Base-by-base conservation (phyloP, 2,797 vertebrate species). In the Miopithecus talapoin region DNA sequence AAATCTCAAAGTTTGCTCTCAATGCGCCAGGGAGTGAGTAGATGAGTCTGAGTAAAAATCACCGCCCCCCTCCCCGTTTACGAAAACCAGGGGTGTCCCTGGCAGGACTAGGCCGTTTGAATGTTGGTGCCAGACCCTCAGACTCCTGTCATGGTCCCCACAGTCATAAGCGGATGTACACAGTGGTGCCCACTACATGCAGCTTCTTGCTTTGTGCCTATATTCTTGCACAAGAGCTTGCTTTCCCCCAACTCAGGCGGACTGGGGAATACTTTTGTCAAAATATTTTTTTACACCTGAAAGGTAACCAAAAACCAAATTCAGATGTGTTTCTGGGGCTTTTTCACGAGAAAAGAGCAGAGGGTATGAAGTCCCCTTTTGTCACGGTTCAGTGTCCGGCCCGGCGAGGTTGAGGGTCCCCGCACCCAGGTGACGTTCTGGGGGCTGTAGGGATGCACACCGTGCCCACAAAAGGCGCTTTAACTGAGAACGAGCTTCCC, bases 291-390 rank as follows among this genome's bases (percentile, higher is more conserved):
- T 96, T 91, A 97, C 8, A 1, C 83, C 86, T 90, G 89, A 88
- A 91, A 96, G 89, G 94, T 86, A 97, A 96, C 64, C 95, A 83
- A 88, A 96, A 94, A 55, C 70, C 95, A 96, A 95, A 96, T 92
- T 96, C 89, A 96, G 74, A 75, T 96, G 55, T 89, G 57, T 97
- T 93, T 95, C 96, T 96, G 86, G 87, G 84, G 46, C 41, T 5
- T 87, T 68, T 96, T 92, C 80, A 68, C 95, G 78, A 68, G 72
- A 84, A 96, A 92, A 94, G 50, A 74, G 86, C 91, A 89, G 53
- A 93, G 41, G 33, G 8, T 53, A 59, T 50, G 16, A 90, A 84
- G 61, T 85, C 80, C 48, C 61, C 74, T 88, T 96, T 93, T 91
- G 94, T 75, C 72, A 81, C 68, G 86, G 72, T 1, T 1, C 36